Conservation (phyloP, 2,888 invertebrate species). For the Geotrupes spiniger region DNA sequence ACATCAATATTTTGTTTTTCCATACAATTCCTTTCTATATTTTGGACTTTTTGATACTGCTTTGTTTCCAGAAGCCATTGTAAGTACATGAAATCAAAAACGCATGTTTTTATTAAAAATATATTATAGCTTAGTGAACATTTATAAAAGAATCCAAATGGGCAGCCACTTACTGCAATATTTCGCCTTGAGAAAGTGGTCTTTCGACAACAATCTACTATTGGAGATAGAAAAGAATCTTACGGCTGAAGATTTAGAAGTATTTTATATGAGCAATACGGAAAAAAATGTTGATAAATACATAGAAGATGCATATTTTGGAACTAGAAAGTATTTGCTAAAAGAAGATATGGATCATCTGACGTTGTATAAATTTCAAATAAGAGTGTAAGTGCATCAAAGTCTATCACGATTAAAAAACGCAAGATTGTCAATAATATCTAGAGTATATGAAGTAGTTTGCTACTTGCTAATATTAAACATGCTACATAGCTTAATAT, state of each 20-base stretch:
- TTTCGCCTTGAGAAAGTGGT: slow-evolving; percentile 7
- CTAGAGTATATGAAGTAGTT: no score
- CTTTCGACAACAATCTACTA: neutral
- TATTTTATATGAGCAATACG: neutral
- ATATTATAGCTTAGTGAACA: slow-evolving; percentile 7
- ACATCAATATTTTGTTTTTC: slow-evolving; percentile 62
- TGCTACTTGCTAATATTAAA: no score
- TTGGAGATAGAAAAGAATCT: neutral
- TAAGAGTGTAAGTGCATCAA: slow-evolving; percentile 9
- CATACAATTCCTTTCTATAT: slow-evolving; percentile 73
- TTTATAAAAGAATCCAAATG: slow-evolving; percentile 9
- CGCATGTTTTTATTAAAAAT: no score
- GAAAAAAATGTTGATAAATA: slow-evolving; percentile 5
- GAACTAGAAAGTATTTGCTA: slow-evolving; percentile 3
- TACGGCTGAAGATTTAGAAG: neutral
- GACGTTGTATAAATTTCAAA: slow-evolving; percentile 2
- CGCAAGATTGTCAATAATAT: no score
- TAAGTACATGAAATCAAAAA: slow-evolving; percentile 55
- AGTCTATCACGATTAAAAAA: no score
- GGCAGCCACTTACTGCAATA: slow-evolving; percentile 8
- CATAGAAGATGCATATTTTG: neutral
- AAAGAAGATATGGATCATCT: slow-evolving; percentile 5
- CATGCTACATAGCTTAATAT: no score
- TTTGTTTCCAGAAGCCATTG: slow-evolving; percentile 68
- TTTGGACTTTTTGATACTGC: slow-evolving; percentile 63